A percentile compares a stretch with the other conserved stretches of the same genome.
These are phyloP conservation scores for Drosophila heteroneura DNA, from an alignment of 2,888 invertebrate genomes.

Conservation along the genomic window DNA sequence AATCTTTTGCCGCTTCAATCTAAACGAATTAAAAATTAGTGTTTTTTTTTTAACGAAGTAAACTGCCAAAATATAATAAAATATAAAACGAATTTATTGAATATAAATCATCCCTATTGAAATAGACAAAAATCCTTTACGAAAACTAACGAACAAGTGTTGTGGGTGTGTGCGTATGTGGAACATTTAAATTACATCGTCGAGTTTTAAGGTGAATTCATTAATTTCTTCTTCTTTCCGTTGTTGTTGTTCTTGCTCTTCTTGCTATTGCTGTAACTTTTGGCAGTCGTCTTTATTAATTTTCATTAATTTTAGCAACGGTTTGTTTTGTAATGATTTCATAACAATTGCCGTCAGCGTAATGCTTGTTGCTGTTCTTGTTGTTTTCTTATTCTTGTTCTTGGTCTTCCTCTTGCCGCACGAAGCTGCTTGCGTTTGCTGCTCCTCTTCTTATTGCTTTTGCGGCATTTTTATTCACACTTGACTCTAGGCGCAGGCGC, in stretches of 20 bases:
- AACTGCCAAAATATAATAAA: neutral
- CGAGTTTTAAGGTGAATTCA: constrained; percentile 16
- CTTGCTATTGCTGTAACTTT: constrained; percentile 13
- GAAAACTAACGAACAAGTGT: constrained; percentile 22
- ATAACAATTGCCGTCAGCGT: constrained; percentile 75
- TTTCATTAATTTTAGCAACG: constrained; percentile 22
- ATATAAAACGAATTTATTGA: neutral
- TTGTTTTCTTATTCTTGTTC: constrained; percentile 15
- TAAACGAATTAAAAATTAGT: constrained; percentile 24
- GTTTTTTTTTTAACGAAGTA: constrained; percentile 6
- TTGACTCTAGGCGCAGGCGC: constrained; percentile 53
- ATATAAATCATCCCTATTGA: neutral
- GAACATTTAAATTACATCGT: constrained; percentile 4
- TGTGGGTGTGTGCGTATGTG: neutral
- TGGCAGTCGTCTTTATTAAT: constrained; percentile 3
- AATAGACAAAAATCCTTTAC: neutral
- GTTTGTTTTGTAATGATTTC: constrained; percentile 82
- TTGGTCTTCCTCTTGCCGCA: constrained; percentile 26
- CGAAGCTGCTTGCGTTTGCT: constrained; percentile 37
- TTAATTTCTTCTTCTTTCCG: neutral
- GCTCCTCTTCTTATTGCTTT: constrained; percentile 32
- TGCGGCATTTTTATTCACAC: constrained; percentile 40
- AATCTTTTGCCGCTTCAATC: constrained; percentile 9
- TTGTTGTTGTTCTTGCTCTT: neutral
- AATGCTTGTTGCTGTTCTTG: constrained; percentile 45